Base-by-base conservation (phyloP, 2,113 vertebrate species). In the Heptranchias perlo region DNA sequence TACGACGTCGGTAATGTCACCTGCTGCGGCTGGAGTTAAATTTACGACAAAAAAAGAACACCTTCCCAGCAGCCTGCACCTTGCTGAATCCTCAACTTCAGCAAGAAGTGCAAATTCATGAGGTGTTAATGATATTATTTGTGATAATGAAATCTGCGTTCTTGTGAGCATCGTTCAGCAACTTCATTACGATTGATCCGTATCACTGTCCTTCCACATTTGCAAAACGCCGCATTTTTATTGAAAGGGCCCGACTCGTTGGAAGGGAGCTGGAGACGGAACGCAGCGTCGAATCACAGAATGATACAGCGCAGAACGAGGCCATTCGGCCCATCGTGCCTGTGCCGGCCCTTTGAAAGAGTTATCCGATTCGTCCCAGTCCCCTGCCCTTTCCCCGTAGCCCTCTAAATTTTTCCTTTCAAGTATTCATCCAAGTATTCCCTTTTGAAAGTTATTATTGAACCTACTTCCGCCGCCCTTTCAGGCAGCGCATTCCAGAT, bases 101-200 rank as follows among this genome's bases (percentile, higher is more conserved):
- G 89, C 18, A 21, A 10, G 89, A 4, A 5, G 89, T 93, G 89
- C 58, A 58, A 62, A 23, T 62, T 93, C 35, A 93, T 62, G 89
- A 93, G 35, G 13, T n/a, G 89, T 21, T 39, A 62, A 64, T 64
- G 58, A 62, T 62, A 62, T 93, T 89, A 89, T 52, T 35, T 39
- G n/a, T 93, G 58, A 39, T 62, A 39, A 62, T 92, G 89, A 93
- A 44, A 93, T 93, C 6, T 62, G 21, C 44, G 35, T 64, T 93
- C 89, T 35, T 93, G 89, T 93, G 35, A 93, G 39, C 54, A 62
- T 35, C 39, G n/a, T 58, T 18, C 5, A 39, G 35, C 11, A 61
- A 62, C 35, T 62, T 91, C 54, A 61, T n/a, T 93, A 18, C 89
- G 39, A 39, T 93, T 93, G 87, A 92, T 92, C 31, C 87, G n/a